Percentiles rank a stretch among this genome's conserved stretches.
Conservation (phyloP, 1,140 invertebrate genomes). For the Orchesella cincta region DNA sequence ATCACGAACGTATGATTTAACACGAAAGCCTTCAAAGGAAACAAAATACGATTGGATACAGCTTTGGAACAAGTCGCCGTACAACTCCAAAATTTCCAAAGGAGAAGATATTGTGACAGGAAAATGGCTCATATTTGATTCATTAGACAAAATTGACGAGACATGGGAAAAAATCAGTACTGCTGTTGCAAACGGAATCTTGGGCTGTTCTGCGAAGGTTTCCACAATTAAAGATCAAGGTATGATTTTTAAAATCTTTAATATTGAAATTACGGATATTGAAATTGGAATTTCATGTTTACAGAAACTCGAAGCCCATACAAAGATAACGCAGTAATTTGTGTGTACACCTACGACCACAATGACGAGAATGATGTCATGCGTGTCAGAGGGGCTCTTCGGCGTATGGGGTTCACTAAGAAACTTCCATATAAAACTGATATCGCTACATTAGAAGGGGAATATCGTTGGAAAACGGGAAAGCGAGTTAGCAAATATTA, state of each 20-base stretch:
- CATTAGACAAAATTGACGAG: background rate
- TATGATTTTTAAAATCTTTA: background rate
- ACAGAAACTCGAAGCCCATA: background rate
- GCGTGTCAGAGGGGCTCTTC: slow-evolving; percentile 30
- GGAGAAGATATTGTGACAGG: too few species aligned
- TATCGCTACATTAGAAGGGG: slow-evolving; percentile 26
- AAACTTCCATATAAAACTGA: slow-evolving; percentile 39
- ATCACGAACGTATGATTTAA: too few species aligned
- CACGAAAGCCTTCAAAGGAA: too few species aligned
- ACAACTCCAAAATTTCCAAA: too few species aligned
- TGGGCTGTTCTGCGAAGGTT: background rate
- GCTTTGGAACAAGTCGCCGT: too few species aligned
- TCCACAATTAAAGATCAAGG: slow-evolving; percentile 2
- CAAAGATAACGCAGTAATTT: slow-evolving; percentile 31
- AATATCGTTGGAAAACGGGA: background rate
- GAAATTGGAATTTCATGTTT: background rate
- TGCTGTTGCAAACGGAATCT: background rate
- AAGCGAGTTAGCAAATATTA: slow-evolving; percentile 21
- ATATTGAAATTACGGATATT: background rate
- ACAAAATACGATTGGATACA: too few species aligned
- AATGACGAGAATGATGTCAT: slow-evolving; percentile 38
- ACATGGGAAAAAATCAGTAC: background rate
- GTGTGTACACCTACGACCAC: slow-evolving; percentile 38
- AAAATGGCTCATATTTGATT: slow-evolving; percentile 4
- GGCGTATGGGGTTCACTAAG: slow-evolving; percentile 34